Evolutionary conservation across 2,888 invertebrate genomes (phyloP).

Genomic region (Eudasyphora cyanicolor): DNA sequence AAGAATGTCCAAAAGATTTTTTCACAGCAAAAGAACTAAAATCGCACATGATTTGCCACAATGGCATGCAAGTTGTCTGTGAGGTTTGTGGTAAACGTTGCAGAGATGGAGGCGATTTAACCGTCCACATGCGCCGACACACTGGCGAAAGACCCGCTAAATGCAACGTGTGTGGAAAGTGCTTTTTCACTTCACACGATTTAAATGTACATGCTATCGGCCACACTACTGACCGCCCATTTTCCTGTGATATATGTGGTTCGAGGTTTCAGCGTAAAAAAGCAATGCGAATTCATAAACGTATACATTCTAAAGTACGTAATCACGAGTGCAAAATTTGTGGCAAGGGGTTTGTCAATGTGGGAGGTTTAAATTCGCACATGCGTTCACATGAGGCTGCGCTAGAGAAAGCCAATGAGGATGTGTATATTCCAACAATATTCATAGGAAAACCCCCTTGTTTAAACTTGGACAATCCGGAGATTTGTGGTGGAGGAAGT

Average conservation of each 20-base stretch:
- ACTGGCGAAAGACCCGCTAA: slow-evolving; percentile 76
- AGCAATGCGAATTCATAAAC: slow-evolving; percentile 75
- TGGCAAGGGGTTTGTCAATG: slow-evolving; percentile 75
- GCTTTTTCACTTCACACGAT: slow-evolving; percentile 75
- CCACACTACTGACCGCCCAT: slow-evolving; percentile 75
- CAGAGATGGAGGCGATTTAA: slow-evolving; percentile 75
- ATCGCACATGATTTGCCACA: slow-evolving; percentile 75
- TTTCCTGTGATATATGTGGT: slow-evolving; percentile 69
- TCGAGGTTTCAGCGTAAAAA: slow-evolving; percentile 77
- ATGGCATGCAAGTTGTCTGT: slow-evolving; percentile 73
- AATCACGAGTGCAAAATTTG: slow-evolving; percentile 76
- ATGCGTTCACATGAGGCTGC: slow-evolving; percentile 72
- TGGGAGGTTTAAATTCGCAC: slow-evolving; percentile 76
- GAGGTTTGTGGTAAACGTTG: slow-evolving; percentile 75
- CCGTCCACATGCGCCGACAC: slow-evolving; percentile 75
- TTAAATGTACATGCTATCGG: slow-evolving; percentile 77
- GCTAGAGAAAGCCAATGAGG: slow-evolving; percentile 31
- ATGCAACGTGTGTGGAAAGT: slow-evolving; percentile 74
- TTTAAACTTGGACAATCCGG: too few relatives aligned
- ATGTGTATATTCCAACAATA: too few relatives aligned
- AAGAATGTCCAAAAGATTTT: slow-evolving; percentile 74
- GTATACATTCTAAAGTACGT: slow-evolving; percentile 74
- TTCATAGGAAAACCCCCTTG: too few relatives aligned
- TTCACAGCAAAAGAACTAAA: slow-evolving; percentile 75
- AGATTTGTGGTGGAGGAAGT: too few relatives aligned